Conservation (phyloP, 2,888 invertebrate genomes). For the Mellilla xanthometata region DNA sequence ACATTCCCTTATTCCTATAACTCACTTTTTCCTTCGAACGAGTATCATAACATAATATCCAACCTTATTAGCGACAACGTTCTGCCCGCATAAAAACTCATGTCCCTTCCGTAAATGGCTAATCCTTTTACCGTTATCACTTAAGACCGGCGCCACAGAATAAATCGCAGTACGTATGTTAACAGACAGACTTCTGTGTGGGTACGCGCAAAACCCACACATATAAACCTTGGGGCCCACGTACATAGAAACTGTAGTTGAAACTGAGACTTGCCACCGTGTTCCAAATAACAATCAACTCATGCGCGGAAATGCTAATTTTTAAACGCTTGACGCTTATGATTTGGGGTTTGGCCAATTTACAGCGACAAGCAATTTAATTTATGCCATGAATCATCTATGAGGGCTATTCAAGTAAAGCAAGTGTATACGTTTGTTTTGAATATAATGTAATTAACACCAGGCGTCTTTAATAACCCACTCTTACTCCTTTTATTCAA, state of each 20-base stretch:
- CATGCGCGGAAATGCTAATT: slow-evolving; percentile 54
- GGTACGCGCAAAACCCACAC: too few species aligned
- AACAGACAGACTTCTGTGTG: slow-evolving; percentile 4
- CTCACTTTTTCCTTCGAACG: neutral
- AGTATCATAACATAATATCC: slow-evolving; percentile 1
- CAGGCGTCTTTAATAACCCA: too few species aligned
- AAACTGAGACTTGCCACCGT: slow-evolving; percentile 30
- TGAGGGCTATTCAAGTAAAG: too few species aligned
- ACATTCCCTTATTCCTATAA: too few species aligned
- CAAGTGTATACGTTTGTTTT: too few species aligned
- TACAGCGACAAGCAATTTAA: slow-evolving; percentile 23
- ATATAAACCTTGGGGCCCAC: slow-evolving; percentile 13
- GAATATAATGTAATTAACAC: too few species aligned
- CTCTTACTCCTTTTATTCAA: too few species aligned
- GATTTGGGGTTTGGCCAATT: slow-evolving; percentile 28
- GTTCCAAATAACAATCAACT: slow-evolving; percentile 42
- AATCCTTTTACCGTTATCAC: slow-evolving; percentile 19
- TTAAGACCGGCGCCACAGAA: slow-evolving; percentile 2
- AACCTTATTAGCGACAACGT: neutral
- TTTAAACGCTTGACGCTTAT: slow-evolving; percentile 42
- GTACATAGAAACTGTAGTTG: neutral
- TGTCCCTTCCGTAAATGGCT: slow-evolving; percentile 14
- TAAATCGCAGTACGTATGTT: neutral
- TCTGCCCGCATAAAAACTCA: slow-evolving; percentile 15
- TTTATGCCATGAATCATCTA: too few species aligned